Percentiles rank a stretch among this genome's conserved stretches.
These are phyloP conservation scores for Trichonephila clavata DNA, from an alignment of 1,140 invertebrate genomes.

Conservation along the genomic window DNA sequence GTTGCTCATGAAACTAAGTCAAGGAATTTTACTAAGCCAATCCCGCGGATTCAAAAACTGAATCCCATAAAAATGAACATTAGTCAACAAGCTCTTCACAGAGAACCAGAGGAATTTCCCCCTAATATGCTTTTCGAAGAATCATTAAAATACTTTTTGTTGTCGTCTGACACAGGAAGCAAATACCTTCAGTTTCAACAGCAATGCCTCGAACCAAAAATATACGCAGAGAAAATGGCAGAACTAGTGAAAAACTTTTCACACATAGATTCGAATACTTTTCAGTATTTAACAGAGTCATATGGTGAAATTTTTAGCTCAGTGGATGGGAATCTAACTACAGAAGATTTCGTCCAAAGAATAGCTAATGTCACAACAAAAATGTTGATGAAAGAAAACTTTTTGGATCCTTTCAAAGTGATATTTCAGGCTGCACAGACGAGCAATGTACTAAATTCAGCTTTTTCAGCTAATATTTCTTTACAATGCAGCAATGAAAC, in stretches of 20 bases:
- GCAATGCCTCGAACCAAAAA: background rate
- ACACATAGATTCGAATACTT: background rate
- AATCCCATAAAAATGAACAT: background rate
- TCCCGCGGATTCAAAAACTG: background rate
- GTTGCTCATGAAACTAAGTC: background rate
- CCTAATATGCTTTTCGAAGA: background rate
- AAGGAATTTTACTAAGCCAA: background rate
- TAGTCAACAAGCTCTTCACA: background rate
- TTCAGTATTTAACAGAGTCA: background rate
- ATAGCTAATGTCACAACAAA: background rate
- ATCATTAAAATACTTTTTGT: background rate
- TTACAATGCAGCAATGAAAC: background rate
- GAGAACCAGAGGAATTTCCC: background rate
- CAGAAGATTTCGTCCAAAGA: background rate
- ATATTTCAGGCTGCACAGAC: background rate
- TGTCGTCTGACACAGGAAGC: background rate
- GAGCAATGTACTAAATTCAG: background rate
- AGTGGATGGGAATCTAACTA: background rate
- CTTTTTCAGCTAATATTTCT: background rate
- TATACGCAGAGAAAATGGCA: slow-evolving; percentile 31
- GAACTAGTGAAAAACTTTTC: background rate
- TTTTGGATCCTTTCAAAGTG: background rate
- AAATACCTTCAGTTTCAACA: background rate
- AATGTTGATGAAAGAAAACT: background rate
- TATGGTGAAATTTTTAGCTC: slow-evolving; percentile 26